Evolutionary conservation across 2,797 vertebrate species (phyloP).

Genomic region (Paguma larvata): DNA sequence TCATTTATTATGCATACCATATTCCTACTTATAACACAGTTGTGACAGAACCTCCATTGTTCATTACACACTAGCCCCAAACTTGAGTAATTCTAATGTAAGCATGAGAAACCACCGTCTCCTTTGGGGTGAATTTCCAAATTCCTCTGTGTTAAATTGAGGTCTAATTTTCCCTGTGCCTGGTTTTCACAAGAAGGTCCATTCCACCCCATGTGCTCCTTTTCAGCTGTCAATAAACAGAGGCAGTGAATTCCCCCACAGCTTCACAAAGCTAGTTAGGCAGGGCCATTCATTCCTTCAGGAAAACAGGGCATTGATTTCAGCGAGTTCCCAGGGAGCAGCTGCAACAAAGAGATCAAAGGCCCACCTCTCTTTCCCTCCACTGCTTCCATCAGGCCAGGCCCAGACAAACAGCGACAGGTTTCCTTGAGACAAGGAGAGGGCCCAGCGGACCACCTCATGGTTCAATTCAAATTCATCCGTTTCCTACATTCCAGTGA

Average conservation of each 20-base stretch:
- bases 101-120: constrained; percentile 83
- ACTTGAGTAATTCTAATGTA: constrained; percentile 79
- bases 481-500: constrained; percentile 85
- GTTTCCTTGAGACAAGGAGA: constrained; percentile 84
- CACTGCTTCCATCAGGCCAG: constrained; percentile 78
- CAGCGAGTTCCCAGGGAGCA: constrained; percentile 89
- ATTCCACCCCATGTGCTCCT: constrained; percentile 89
- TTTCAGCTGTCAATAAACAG: constrained; percentile 92
- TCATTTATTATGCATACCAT: constrained; percentile 76
- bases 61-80: constrained; percentile 71
- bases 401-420: constrained; percentile 86
- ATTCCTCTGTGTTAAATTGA: constrained; percentile 86
- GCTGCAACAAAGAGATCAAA: constrained; percentile 90
- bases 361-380: constrained; percentile 89
- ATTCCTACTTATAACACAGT: constrained; percentile 76
- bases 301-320: constrained; percentile 91
- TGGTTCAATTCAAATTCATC: constrained; percentile 84
- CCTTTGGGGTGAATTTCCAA: constrained; percentile 86
- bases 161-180: constrained; percentile 87
- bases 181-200: constrained; percentile 89
- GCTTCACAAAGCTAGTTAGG: constrained; percentile 90
- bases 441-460: constrained; percentile 80
- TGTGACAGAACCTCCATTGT: constrained; percentile 80
- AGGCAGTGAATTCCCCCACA: constrained; percentile 86
- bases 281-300: constrained; percentile 89